These are phyloP conservation scores for Heliopora coerulea DNA, from an alignment of 92 coral and sea anemone species.

Conservation along the genomic window DNA sequence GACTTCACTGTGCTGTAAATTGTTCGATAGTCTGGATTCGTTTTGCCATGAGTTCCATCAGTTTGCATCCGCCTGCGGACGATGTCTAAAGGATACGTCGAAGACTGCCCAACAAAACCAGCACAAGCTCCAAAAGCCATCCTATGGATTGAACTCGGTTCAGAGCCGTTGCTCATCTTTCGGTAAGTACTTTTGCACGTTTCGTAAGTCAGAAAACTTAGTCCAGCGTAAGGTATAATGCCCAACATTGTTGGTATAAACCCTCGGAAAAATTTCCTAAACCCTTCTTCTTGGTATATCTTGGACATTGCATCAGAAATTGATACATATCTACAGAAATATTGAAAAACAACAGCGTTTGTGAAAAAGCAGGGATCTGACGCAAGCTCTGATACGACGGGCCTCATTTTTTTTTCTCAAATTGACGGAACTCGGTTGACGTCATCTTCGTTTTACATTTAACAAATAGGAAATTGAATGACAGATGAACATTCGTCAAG, in stretches of 20 bases:
- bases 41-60: constrained; percentile 65
- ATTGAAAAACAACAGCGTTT: not conserved
- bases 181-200: constrained; percentile 75
- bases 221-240: constrained; percentile 92
- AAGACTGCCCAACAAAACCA: constrained; percentile 87
- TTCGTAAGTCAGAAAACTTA: constrained; percentile 91
- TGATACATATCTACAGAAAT: constrained; percentile 71
- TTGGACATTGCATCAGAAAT: constrained; percentile 67
- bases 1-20: constrained; percentile 83
- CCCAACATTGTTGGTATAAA: constrained; percentile 85
- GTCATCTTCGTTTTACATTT: too few relatives aligned
- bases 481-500: too few relatives aligned
- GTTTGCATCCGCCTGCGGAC: constrained; percentile 98
- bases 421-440: too few relatives aligned
- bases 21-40: constrained; percentile 75
- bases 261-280: constrained; percentile 76
- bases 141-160: constrained; percentile 75
- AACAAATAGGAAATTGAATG: too few relatives aligned
- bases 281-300: constrained; percentile 83
- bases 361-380: not conserved
- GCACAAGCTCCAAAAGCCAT: constrained; percentile 97
- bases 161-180: constrained; percentile 50
- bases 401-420: too few relatives aligned
- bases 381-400: too few relatives aligned
- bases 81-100: constrained; percentile 88